These are phyloP conservation scores for Andrena minutula DNA, from an alignment of 2,888 invertebrate genomes.

Conservation along the genomic window DNA sequence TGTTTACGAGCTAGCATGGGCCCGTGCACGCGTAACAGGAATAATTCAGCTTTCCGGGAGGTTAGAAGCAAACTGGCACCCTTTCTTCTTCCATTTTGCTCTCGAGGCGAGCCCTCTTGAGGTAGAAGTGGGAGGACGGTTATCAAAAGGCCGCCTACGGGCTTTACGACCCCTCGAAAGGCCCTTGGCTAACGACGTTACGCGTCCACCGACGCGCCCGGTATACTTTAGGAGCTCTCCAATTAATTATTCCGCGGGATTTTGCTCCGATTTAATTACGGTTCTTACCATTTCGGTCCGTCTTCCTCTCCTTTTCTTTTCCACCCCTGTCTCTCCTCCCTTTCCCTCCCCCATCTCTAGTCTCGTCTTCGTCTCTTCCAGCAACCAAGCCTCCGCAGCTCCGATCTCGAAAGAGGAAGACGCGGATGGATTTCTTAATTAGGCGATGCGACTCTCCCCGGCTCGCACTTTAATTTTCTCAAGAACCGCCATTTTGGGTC, in stretches of 20 bases:
- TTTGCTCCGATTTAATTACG: constrained; percentile 82
- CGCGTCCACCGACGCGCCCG: constrained; percentile 80
- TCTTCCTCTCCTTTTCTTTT: constrained; percentile 34
- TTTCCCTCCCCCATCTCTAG: not conserved
- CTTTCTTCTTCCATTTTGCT: constrained; percentile 72
- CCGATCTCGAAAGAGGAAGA: constrained; percentile 70
- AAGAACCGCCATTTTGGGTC: constrained; percentile 22
- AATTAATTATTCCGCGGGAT: constrained; percentile 83
- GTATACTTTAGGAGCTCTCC: constrained; percentile 80
- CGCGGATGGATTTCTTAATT: constrained; percentile 73
- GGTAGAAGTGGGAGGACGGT: constrained; percentile 66
- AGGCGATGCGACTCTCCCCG: constrained; percentile 63
- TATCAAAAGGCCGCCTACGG: constrained; percentile 71
- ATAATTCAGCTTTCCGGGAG: constrained; percentile 72
- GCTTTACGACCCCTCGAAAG: constrained; percentile 73
- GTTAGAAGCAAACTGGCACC: constrained; percentile 70
- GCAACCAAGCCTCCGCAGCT: constrained; percentile 27
- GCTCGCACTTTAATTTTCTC: constrained; percentile 66
- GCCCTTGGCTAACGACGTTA: constrained; percentile 79
- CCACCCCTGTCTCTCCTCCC: constrained; percentile 8
- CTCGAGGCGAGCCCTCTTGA: constrained; percentile 66
- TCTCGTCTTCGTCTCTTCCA: constrained; percentile 52
- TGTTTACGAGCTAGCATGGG: constrained; percentile 8
- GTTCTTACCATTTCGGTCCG: constrained; percentile 74
- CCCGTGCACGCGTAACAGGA: constrained; percentile 57